Conservation (phyloP, 1,140 invertebrate species). For the Eufriesea mexicana region DNA sequence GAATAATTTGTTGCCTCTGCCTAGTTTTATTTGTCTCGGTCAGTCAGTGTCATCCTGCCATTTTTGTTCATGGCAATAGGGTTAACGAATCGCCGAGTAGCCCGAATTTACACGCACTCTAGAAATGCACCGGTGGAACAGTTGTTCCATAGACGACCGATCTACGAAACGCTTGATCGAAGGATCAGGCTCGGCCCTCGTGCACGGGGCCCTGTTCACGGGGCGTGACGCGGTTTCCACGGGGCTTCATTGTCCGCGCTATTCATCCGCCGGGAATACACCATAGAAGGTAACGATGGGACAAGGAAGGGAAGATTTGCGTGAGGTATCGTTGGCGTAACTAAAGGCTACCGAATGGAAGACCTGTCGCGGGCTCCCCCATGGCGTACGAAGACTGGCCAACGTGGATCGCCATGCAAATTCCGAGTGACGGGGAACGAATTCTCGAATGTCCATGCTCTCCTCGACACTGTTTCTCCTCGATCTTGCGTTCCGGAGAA, state of each 20-base stretch:
- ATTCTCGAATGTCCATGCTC: not conserved
- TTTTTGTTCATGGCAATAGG: no score
- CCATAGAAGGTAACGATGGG: slow-evolving; percentile 28
- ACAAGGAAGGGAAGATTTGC: slow-evolving; percentile 47
- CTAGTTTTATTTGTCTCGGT: no score
- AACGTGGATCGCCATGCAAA: slow-evolving; percentile 44
- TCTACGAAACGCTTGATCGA: not conserved
- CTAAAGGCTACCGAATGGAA: slow-evolving; percentile 58
- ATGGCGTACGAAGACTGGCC: slow-evolving; percentile 3
- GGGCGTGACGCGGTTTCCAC: slow-evolving; percentile 58
- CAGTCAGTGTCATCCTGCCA: no score
- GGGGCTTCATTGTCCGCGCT: slow-evolving; percentile 53
- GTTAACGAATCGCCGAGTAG: no score
- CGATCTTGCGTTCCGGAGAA: not conserved
- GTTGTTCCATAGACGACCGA: not conserved
- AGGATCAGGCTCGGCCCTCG: not conserved
- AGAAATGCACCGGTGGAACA: not conserved
- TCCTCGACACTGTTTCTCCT: not conserved
- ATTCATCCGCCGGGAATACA: slow-evolving; percentile 39
- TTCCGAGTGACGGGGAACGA: slow-evolving; percentile 6
- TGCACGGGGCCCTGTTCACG: slow-evolving; percentile 1
- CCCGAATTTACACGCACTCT: not conserved
- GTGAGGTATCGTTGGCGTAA: slow-evolving; percentile 69
- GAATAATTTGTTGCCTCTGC: no score
- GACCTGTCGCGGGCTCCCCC: slow-evolving; percentile 48